Conservation (phyloP, 2,797 vertebrate species). For the Bradypodion pumilum region DNA sequence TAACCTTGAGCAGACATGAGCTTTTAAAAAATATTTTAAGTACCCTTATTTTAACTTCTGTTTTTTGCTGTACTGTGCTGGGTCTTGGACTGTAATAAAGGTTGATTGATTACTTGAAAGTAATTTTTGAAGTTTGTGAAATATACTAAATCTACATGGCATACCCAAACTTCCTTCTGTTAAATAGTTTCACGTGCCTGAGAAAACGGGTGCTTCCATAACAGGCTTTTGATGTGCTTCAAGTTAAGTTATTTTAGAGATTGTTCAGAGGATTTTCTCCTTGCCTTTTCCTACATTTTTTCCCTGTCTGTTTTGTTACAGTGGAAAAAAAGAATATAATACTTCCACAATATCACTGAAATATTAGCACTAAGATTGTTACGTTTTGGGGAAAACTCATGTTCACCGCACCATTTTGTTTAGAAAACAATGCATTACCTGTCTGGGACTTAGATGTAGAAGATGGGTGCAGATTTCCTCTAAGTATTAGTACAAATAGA, state of each 20-base stretch:
- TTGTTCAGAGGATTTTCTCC: background rate
- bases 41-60: no score
- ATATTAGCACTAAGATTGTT: background rate
- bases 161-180: background rate
- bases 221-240: background rate
- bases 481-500: background rate
- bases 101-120: no score
- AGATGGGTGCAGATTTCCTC: background rate
- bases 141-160: no score
- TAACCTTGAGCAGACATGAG: no score
- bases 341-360: background rate
- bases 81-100: no score
- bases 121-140: no score
- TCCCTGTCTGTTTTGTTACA: background rate
- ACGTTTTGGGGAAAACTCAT: background rate
- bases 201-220: background rate
- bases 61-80: no score
- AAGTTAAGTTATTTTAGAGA: no score
- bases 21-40: no score
- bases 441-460: background rate
- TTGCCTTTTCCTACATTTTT: no score
- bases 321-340: background rate
- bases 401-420: background rate
- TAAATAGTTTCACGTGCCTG: background rate
- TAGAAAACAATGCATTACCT: background rate